Evolutionary conservation across 1,140 invertebrate genomes (phyloP).

Genomic region (Drosophila sturtevanti): DNA sequence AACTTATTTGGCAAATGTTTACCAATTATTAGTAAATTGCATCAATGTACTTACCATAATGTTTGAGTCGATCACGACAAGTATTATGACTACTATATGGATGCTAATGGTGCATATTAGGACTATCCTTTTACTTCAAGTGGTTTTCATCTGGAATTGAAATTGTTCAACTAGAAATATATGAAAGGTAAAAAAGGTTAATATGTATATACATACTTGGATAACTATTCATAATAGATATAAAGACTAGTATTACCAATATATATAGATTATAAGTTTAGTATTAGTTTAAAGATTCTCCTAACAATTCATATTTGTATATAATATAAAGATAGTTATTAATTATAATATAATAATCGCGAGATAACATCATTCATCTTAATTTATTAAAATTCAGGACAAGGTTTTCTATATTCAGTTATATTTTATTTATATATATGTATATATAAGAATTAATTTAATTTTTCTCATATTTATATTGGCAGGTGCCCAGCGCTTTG

Average conservation of each 20-base stretch:
- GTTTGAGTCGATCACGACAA: neutral
- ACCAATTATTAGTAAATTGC: conserved; percentile 1
- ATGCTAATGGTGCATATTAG: neutral
- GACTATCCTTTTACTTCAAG: neutral
- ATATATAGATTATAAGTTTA: no score
- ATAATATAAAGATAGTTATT: no score
- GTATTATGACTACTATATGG: neutral
- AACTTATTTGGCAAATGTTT: neutral
- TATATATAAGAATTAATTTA: no score
- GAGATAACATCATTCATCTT: no score
- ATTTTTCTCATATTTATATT: neutral
- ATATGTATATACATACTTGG: no score
- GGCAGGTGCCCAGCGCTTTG: conserved; percentile 65
- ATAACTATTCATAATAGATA: no score
- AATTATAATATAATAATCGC: no score
- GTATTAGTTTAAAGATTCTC: no score
- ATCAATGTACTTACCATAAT: conserved; percentile 5
- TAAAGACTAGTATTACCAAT: no score
- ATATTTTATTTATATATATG: neutral
- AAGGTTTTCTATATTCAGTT: neutral
- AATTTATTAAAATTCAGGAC: neutral
- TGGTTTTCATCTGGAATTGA: neutral
- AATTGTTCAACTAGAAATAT: neutral
- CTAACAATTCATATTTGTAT: no score
- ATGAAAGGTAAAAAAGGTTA: no score